phyloP scores from a whole-genome alignment of 2,888 invertebrate genomes.

The Rhodophaea formosa region DNA sequence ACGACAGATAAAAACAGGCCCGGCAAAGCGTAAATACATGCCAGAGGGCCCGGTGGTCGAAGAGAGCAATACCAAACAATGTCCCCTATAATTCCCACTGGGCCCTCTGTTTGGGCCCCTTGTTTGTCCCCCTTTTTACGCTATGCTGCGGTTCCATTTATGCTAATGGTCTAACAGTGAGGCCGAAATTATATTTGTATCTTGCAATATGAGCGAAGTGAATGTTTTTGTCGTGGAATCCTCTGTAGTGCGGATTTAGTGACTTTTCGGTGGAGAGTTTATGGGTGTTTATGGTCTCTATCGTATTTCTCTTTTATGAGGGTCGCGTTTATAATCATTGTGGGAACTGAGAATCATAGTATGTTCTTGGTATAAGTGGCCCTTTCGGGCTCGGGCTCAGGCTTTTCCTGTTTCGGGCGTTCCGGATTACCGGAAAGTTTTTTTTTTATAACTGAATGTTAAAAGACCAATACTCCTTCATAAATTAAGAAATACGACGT shows the following conservation, averaged over 20 bases:
- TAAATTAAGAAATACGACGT: no score
- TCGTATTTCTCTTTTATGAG: no score
- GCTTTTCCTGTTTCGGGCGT: no score
- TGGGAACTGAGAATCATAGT: no score
- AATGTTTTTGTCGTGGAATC: background rate
- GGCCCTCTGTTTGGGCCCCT: conserved; percentile 3
- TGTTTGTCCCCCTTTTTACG: conserved; percentile 1
- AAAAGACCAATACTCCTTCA: no score
- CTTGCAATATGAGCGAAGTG: background rate
- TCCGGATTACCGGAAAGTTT: no score
- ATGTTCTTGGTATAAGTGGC: no score
- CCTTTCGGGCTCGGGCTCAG: no score
- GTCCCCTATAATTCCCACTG: conserved; percentile 6
- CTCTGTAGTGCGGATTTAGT: background rate
- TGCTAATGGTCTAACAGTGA: background rate
- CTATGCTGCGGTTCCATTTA: conserved; percentile 4
- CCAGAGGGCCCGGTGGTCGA: conserved; percentile 7
- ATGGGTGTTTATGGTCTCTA: background rate
- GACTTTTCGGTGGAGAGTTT: background rate
- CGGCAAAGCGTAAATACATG: conserved; percentile 1
- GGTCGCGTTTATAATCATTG: no score
- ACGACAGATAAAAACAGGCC: background rate
- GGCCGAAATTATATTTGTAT: background rate
- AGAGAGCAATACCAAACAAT: conserved; percentile 15
- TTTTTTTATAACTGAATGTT: no score